These are phyloP conservation scores for Hypolimnas misippus DNA, from an alignment of 2,888 invertebrate genomes.

Conservation along the genomic window DNA sequence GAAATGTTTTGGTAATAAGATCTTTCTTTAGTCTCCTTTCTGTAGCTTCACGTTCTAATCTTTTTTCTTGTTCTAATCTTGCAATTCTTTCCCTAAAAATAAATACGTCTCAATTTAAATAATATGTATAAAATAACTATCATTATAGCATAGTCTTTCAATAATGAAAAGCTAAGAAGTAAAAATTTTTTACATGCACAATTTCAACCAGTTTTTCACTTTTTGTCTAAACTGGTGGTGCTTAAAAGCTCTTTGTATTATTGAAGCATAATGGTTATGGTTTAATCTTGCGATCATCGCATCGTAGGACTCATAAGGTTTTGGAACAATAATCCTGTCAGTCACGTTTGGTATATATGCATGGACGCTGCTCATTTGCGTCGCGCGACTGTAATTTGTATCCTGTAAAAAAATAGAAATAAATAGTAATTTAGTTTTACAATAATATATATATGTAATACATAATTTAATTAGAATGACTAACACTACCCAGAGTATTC, in stretches of 20 bases:
- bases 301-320: slow-evolving; percentile 87
- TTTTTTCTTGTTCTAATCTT: slow-evolving; percentile 81
- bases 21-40: slow-evolving; percentile 82
- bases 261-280: slow-evolving; percentile 81
- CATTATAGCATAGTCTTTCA: no score
- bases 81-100: slow-evolving; percentile 67
- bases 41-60: slow-evolving; percentile 79
- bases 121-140: no score
- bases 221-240: slow-evolving; percentile 81
- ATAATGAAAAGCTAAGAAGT: no score
- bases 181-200: slow-evolving; percentile 62
- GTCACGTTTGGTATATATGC: slow-evolving; percentile 85
- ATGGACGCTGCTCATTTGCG: slow-evolving; percentile 85
- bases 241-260: slow-evolving; percentile 87
- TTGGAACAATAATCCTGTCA: slow-evolving; percentile 85
- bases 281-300: slow-evolving; percentile 84
- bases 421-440: no score
- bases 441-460: no score
- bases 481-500: no score
- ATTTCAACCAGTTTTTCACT: slow-evolving; percentile 65
- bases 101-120: no score
- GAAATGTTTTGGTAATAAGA: slow-evolving; percentile 87
- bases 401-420: slow-evolving; percentile 64
- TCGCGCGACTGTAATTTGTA: slow-evolving; percentile 81
- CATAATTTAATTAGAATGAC: not conserved